Percentiles rank a stretch among this genome's conserved stretches.
These are phyloP conservation scores for Rotaria socialis DNA, from an alignment of 2,888 invertebrate genomes.

Conservation along the genomic window DNA sequence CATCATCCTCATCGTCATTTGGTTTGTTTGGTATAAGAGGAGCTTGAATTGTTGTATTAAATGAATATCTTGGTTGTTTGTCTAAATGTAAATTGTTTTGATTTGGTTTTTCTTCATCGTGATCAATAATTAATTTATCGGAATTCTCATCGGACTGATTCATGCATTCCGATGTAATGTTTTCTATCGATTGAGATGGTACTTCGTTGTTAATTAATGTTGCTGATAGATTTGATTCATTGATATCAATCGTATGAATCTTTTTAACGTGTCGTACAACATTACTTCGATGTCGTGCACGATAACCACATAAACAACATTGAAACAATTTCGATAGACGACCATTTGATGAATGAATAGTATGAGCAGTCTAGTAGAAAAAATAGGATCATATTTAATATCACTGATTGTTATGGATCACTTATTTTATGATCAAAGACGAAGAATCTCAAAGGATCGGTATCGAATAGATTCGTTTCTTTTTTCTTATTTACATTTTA, in stretches of 20 bases:
- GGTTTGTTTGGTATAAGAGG: neutral
- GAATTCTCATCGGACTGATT: neutral
- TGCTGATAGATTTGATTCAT: neutral
- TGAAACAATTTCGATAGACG: neutral
- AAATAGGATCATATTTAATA: no score
- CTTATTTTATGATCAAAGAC: no score
- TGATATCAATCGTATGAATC: neutral
- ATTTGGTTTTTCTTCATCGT: neutral
- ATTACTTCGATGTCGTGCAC: neutral
- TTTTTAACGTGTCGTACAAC: constrained; percentile 15
- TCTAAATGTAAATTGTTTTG: neutral
- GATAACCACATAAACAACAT: neutral
- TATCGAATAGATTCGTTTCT: no score
- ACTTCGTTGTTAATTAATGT: no score
- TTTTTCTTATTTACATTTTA: no score
- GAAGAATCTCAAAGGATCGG: no score
- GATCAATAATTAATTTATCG: neutral
- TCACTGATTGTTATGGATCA: no score
- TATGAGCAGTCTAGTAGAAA: neutral
- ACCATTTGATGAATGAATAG: neutral
- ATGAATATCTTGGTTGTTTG: neutral
- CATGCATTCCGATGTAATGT: no score
- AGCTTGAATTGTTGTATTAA: neutral
- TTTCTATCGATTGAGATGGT: no score
- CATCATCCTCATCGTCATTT: neutral